Conservation (phyloP, 2,113 vertebrate genomes). For the Barbus barbus region DNA sequence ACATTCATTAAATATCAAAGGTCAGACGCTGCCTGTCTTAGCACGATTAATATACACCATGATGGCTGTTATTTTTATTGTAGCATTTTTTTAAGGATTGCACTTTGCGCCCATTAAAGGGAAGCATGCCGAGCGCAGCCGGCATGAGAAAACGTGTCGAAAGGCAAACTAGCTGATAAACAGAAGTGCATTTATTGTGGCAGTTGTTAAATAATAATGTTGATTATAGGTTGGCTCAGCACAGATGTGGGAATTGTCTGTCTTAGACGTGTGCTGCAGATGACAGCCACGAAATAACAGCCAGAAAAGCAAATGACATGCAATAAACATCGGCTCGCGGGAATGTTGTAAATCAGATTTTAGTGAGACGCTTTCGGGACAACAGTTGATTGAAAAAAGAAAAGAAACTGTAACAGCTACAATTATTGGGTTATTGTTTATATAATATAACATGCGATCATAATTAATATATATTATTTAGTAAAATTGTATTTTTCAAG, state of each 20-base stretch:
- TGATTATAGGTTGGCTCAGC: constrained; percentile 93
- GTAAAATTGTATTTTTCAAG: no score
- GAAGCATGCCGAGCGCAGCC: constrained; percentile 84
- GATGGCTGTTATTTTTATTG: constrained; percentile 16
- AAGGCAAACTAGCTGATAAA: constrained; percentile 89
- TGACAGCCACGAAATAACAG: constrained; percentile 94
- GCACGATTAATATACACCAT: constrained; percentile 1
- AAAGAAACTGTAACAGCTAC: no score
- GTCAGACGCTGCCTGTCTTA: constrained; percentile 29
- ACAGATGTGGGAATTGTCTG: constrained; percentile 93
- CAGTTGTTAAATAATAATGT: constrained; percentile 97
- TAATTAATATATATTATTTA: no score
- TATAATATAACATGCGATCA: no score
- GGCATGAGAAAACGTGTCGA: constrained; percentile 78
- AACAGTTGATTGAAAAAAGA: no score
- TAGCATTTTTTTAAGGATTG: constrained; percentile 68
- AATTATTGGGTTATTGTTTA: no score
- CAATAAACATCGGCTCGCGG: constrained; percentile 84
- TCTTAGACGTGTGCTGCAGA: constrained; percentile 88
- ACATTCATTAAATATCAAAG: constrained; percentile 46
- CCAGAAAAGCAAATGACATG: constrained; percentile 86
- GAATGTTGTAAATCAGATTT: constrained; percentile 48
- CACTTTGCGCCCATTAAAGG: constrained; percentile 84
- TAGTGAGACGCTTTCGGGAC: no score
- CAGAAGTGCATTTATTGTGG: constrained; percentile 91